Percentiles rank a stretch among this genome's conserved stretches.
These are phyloP conservation scores for Thelaira solivaga DNA, from an alignment of 2,888 invertebrate species.

Conservation along the genomic window DNA sequence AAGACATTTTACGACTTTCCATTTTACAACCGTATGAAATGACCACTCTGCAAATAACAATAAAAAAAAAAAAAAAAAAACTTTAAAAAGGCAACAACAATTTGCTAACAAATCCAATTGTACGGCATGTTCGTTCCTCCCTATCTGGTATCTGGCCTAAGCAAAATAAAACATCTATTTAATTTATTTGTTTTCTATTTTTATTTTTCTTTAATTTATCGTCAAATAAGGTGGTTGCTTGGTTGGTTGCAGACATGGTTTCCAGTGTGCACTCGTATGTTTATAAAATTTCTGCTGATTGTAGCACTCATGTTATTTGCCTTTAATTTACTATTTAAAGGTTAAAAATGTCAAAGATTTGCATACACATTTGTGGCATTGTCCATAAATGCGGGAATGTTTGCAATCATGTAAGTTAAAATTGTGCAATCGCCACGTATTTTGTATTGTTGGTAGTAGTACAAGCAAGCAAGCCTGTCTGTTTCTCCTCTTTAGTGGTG, in stretches of 20 bases:
- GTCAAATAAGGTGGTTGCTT: constrained; percentile 24
- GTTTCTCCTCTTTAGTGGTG: not conserved
- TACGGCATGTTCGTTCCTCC: not conserved
- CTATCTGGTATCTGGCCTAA: too few relatives aligned
- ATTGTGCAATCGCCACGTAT: not conserved
- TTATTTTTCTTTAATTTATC: constrained; percentile 42
- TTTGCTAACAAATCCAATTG: not conserved
- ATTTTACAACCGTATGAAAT: constrained; percentile 3
- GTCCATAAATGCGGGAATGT: constrained; percentile 16
- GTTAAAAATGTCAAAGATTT: constrained; percentile 61
- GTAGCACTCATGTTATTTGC: constrained; percentile 51
- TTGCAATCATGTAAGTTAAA: constrained; percentile 3
- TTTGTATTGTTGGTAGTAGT: too few relatives aligned
- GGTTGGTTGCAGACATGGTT: constrained; percentile 4
- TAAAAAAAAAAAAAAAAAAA: not conserved
- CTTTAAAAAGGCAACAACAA: too few relatives aligned
- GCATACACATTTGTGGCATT: constrained; percentile 30
- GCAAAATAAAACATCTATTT: not conserved
- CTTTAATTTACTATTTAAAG: constrained; percentile 63
- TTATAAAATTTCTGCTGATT: constrained; percentile 40
- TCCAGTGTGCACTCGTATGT: not conserved
- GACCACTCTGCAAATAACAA: constrained; percentile 9
- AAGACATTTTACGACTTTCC: not conserved
- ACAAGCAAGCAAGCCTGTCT: not conserved
- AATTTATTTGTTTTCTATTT: constrained; percentile 37